Evolutionary conservation across 2,797 vertebrate species (phyloP), one percentile per base, ranked within the genome.

Genomic region (Hafferia zeledoni): DNA sequence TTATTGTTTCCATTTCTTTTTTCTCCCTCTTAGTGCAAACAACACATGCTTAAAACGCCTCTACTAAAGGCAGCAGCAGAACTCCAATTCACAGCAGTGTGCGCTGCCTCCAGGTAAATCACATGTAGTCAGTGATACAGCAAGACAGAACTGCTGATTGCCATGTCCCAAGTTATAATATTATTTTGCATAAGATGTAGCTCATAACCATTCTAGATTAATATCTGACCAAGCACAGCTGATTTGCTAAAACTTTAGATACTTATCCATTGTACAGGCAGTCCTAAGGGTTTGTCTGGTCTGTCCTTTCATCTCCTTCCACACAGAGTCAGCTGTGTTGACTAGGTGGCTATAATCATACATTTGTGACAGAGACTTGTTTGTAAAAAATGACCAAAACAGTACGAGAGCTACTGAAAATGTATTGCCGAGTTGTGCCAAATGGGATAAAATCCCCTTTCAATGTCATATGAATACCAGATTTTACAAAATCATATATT

Each of bases 1-100:
- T 86, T 71, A 44, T 67, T 56, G 87, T 70, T 67, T 90, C 74
- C 37, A 71, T 84, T 84, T 92, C n/a, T 87, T 74, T 94, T 77
- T 49, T 83, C 28, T 80, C 22, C 30, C 17, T 50, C 86, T 80
- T 56, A 92, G 18, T 5, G 2, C 57, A 81, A 79, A 90, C 2
- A 5, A 17, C 47, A 52, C 2, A 13, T 17, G 18, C 59, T 74
- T 82, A 67, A 90, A 86, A 64, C 13, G 1, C 17, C 39, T 77
- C 37, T 75, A 43, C 30, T 77, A 39, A 94, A 87, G 22, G 67
- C 52, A 47, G 28, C 68, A 86, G 67, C 82, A 94, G 79, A 93
- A 83, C 11, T 89, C 25, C 67, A 33, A 43, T 60, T 64, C 84
- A 74, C 13, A 50, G 22, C 57, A 82, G 56, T 11, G 17, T 31